Evolutionary conservation across 2,113 vertebrate genomes (phyloP), one percentile per base, ranked within the genome.

Genomic region (Podocnemis expansa): DNA sequence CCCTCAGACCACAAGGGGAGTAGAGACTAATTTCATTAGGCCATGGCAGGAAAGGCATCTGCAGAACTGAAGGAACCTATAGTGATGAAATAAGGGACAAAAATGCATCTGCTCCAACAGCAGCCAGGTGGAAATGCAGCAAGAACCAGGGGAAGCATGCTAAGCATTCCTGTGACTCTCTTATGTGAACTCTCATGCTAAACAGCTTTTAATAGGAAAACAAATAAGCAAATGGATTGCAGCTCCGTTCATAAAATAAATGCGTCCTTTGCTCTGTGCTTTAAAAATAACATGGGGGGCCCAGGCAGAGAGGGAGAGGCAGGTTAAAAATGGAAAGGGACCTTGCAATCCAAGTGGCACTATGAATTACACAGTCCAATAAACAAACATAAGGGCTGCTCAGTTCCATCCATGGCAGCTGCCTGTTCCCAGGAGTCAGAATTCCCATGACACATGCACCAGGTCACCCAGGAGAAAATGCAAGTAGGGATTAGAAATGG

Each of bases 351-450:
- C 60, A 5, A 78, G 84, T 56, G 78, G 47, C 82, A 70, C 19
- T 80, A 47, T 11, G 10, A 24, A 82, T 82, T 89, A 52, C 63
- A 76, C 93, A 80, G 87, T 49, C 91, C 87, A 70, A 56, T 93
- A 89, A 67, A 82, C 89, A 91, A 94, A 80, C 6, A 91, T 82
- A 96, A 93, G 78, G 41, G 47, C 10, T 25, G 12, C n/a, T 91
- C 78, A 82, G 84, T 89, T 88, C 54, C 22, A 34, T 43, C 52
- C 17, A 83, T 76, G 47, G 38, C 89, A 94, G 84, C 84, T 25
- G 87, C 38, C 4, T 58, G 83, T 60, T 81, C 47, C 56, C 17
- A 49, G 6, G 4, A 25, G 9, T 24, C 63, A 38, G 63, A 38
- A n/a, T 70, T 70, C 6, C 56, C 70, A 5, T 13, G 8, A 54